Evolutionary conservation across 2,888 invertebrate species (phyloP).

Genomic region (Spodoptera picta): DNA sequence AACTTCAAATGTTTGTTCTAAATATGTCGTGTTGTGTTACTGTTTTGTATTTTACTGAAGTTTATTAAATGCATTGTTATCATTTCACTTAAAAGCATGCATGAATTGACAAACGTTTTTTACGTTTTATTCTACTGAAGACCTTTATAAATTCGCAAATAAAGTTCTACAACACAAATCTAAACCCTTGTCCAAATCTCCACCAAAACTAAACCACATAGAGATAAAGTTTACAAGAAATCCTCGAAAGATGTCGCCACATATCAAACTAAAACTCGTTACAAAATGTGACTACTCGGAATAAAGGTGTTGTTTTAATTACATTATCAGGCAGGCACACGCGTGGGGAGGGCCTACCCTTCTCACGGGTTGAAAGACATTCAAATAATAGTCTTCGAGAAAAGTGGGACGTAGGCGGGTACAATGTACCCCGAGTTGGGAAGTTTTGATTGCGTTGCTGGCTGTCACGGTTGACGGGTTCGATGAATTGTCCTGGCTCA

Average conservation of each 20-base stretch:
- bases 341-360: constrained; percentile 80
- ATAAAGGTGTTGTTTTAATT: constrained; percentile 89
- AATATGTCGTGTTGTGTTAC: constrained; percentile 2
- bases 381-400: constrained; percentile 87
- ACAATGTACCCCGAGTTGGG: constrained; percentile 61
- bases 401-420: constrained; percentile 67
- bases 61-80: too few relatives aligned
- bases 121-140: not conserved
- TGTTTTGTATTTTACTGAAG: too few relatives aligned
- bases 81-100: too few relatives aligned
- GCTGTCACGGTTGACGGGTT: constrained; percentile 80
- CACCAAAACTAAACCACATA: constrained; percentile 42
- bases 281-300: constrained; percentile 76
- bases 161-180: constrained; percentile 3
- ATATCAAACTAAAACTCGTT: constrained; percentile 72
- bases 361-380: constrained; percentile 88
- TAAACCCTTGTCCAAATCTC: constrained; percentile 28
- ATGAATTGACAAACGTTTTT: too few relatives aligned
- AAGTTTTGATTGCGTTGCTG: constrained; percentile 85
- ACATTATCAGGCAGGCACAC: constrained; percentile 87
- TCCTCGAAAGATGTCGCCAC: constrained; percentile 58
- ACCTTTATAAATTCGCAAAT: not conserved
- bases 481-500: constrained; percentile 72
- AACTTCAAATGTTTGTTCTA: constrained; percentile 5
- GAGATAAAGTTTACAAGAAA: constrained; percentile 54